Evolutionary conservation across 2,797 vertebrate genomes (phyloP).

Genomic region (Pseudomugil gertrudae): DNA sequence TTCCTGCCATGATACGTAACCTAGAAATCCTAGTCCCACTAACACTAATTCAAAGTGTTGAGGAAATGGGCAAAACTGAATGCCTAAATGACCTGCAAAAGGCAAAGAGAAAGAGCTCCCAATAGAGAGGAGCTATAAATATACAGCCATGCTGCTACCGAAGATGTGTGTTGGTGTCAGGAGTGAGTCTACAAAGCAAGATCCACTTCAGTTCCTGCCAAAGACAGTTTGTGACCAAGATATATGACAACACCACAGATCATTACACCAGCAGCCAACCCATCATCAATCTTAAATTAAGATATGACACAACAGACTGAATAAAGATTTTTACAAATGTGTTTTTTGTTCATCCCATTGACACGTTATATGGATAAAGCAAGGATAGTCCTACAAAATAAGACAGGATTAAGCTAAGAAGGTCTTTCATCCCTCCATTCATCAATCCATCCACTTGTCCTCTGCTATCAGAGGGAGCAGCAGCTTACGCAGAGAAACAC

Average conservation of each 20-base stretch:
- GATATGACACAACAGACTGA: neutral
- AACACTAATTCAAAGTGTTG: conserved; percentile 38
- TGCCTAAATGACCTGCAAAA: conserved; percentile 51
- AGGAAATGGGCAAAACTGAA: conserved; percentile 45
- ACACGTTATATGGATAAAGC: too few species aligned
- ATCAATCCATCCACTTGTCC: too few species aligned
- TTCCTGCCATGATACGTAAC: conserved; percentile 19
- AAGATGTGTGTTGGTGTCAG: conserved; percentile 31
- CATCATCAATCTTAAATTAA: neutral
- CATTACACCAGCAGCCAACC: neutral
- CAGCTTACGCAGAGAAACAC: too few species aligned
- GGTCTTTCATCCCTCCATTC: too few species aligned
- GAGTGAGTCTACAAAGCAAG: conserved; percentile 42
- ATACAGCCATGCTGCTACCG: conserved; percentile 36
- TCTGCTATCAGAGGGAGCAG: too few species aligned
- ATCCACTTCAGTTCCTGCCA: conserved; percentile 48
- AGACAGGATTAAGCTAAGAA: too few species aligned
- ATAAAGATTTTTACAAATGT: neutral
- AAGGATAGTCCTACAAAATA: too few species aligned
- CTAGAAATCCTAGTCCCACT: conserved; percentile 44
- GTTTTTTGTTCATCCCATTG: neutral
- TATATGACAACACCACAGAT: conserved; percentile 17
- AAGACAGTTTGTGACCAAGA: conserved; percentile 36
- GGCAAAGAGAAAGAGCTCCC: conserved; percentile 39
- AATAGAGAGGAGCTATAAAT: conserved; percentile 54